Percentiles rank a stretch among this genome's conserved stretches.
These are phyloP conservation scores for Corythucha ciliata DNA, from an alignment of 2,888 invertebrate genomes.

Conservation along the genomic window DNA sequence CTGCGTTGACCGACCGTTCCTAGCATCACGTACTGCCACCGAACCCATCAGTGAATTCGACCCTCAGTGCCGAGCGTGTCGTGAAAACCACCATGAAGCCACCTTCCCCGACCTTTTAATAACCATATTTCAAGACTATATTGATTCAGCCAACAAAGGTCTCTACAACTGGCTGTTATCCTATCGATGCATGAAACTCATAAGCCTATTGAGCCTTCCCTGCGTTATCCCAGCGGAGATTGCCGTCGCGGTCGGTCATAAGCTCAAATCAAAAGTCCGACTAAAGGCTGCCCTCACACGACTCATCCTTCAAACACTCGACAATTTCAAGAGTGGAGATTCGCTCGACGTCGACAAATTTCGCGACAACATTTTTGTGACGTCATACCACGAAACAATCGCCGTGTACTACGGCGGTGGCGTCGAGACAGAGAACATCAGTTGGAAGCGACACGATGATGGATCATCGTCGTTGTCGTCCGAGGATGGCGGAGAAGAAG, in stretches of 20 bases:
- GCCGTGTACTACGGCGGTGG: no score
- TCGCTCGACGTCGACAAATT: no score
- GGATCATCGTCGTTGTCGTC: no score
- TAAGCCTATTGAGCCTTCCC: constrained; percentile 73
- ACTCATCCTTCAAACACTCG: constrained; percentile 16
- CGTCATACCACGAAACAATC: no score
- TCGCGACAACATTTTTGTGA: no score
- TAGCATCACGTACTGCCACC: no score
- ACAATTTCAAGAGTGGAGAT: constrained; percentile 12
- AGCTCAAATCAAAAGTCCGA: constrained; percentile 46
- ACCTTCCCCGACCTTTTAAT: constrained; percentile 80
- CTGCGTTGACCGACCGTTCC: constrained; percentile 80
- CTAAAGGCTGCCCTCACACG: no score
- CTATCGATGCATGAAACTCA: constrained; percentile 66
- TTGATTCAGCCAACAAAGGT: constrained; percentile 84
- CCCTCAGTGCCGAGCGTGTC: constrained; percentile 81
- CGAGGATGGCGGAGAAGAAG: no score
- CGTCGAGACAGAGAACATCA: no score
- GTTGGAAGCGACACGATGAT: no score
- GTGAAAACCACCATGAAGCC: constrained; percentile 81
- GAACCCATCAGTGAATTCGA: no score
- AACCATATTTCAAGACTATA: constrained; percentile 84
- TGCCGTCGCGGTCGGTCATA: constrained; percentile 72
- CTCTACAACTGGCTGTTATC: constrained; percentile 83
- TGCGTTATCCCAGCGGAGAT: constrained; percentile 83